A percentile compares a stretch with the other conserved stretches of the same genome.
Evolutionary conservation across 2,888 invertebrate species (phyloP).

Genomic region (Lasioglossum oenotherae): DNA sequence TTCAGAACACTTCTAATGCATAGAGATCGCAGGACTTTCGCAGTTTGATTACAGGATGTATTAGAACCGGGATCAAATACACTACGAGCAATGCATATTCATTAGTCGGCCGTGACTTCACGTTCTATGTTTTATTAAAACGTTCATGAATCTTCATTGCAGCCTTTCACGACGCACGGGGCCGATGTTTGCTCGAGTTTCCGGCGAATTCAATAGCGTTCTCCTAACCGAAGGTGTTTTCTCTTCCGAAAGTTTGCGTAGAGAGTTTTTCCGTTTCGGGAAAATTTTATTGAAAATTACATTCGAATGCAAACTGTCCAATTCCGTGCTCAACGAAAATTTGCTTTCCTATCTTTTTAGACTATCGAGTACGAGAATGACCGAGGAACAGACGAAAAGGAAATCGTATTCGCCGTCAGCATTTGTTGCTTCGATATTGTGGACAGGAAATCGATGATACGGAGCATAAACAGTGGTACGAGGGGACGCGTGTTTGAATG

Average conservation of each 20-base stretch:
- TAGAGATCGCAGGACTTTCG: neutral
- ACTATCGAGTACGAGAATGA: neutral
- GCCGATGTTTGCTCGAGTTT: neutral
- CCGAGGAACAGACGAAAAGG: neutral
- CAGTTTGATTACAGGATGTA: neutral
- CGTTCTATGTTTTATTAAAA: conserved; percentile 42
- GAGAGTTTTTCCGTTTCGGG: too few species aligned
- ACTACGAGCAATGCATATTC: conserved; percentile 38
- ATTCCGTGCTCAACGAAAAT: neutral
- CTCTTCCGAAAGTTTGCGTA: neutral
- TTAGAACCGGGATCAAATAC: conserved; percentile 7
- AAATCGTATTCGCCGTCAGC: neutral
- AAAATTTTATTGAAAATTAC: neutral
- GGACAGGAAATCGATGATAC: neutral
- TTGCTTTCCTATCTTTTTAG: neutral
- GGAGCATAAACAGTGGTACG: neutral
- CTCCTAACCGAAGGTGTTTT: neutral
- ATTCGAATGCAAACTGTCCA: neutral
- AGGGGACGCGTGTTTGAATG: neutral
- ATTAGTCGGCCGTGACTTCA: conserved; percentile 16
- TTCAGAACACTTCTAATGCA: neutral
- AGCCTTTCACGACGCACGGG: neutral
- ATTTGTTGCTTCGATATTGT: neutral
- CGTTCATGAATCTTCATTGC: conserved; percentile 21
- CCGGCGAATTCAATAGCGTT: neutral